Evolutionary conservation across 2,888 invertebrate genomes (phyloP), one percentile per base, ranked within the genome.

Genomic region (Eupithecia tripunctaria): DNA sequence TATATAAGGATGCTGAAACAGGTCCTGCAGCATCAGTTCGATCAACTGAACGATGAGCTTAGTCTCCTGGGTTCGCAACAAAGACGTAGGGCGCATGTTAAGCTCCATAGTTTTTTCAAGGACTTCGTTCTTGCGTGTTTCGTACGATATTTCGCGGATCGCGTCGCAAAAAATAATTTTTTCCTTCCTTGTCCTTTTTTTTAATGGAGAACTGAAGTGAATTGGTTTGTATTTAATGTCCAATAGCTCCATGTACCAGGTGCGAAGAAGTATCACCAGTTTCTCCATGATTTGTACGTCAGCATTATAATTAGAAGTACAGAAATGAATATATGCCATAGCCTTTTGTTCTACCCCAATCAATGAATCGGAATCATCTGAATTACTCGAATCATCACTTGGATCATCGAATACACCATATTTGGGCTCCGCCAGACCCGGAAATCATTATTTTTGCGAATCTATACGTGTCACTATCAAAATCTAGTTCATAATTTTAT

Each of bases 21-120:
- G 70, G 3, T 73, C 67, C 51, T 70, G 64, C 15, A 73, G 41
- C 56, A 70, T 27, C 32, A 70, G 36, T n/a, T 73, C 69, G 21
- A 62, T 18, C 69, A 73, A 25, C 69, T 73, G 41, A 1, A 62
- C 38, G 3, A 51, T 67, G 51, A 73, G 69, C 38, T 63, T 70
- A 41, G 41, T 66, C 56, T 73, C 63, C 21, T 32, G 38, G 0
- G 51, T 60, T 6, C 43, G 12, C 0, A 18, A 25, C 18, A 32
- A 62, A 32, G 51, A 47, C 21, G 21, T 36, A 8, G 63, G 25
- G 38, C n/a, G 6, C 38, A 56, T 18, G 47, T 67, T 73, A 1
- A 70, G 51, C 2, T 67, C 56, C 2, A 51, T 14, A 67, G 70
- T 67, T 62, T 56, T 69, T 0, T 73, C 62, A 38, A 69, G 25